A percentile compares a stretch with the other conserved stretches of the same genome.
Evolutionary conservation across 2,113 vertebrate genomes (phyloP).

Genomic region (Bos javanicus): DNA sequence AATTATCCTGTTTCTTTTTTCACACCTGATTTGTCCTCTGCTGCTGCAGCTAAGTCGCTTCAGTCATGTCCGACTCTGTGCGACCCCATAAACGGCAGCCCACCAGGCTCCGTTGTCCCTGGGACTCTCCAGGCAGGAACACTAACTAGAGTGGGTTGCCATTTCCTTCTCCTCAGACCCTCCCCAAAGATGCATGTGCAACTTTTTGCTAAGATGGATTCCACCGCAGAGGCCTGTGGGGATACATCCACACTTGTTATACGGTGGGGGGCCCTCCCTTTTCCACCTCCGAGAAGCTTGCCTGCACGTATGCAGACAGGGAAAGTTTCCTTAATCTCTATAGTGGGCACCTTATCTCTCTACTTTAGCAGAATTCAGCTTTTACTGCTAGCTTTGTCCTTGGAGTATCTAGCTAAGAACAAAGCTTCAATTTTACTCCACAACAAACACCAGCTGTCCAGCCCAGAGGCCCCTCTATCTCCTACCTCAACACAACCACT

Average conservation of each 20-base stretch:
- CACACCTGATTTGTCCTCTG: neutral
- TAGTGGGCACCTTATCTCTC: neutral
- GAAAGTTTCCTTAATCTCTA: neutral
- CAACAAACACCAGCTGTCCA: neutral
- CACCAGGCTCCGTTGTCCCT: no score
- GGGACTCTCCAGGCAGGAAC: no score
- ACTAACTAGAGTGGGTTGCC: no score
- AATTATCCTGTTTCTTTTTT: neutral
- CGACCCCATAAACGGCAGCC: no score
- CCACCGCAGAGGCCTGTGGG: neutral
- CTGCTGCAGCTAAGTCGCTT: no score
- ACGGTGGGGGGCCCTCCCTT: neutral
- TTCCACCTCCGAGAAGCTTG: neutral
- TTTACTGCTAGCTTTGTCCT: neutral
- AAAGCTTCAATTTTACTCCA: neutral
- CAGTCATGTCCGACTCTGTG: no score
- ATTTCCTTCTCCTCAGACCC: neutral
- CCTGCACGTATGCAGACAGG: accelerated
- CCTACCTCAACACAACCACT: neutral
- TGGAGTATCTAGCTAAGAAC: neutral
- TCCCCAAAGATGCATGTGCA: neutral
- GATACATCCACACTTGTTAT: neutral
- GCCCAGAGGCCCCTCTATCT: neutral
- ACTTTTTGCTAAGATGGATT: neutral
- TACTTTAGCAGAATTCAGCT: neutral